Conservation (phyloP, 2,797 vertebrate genomes). For the Galago senegalensis region DNA sequence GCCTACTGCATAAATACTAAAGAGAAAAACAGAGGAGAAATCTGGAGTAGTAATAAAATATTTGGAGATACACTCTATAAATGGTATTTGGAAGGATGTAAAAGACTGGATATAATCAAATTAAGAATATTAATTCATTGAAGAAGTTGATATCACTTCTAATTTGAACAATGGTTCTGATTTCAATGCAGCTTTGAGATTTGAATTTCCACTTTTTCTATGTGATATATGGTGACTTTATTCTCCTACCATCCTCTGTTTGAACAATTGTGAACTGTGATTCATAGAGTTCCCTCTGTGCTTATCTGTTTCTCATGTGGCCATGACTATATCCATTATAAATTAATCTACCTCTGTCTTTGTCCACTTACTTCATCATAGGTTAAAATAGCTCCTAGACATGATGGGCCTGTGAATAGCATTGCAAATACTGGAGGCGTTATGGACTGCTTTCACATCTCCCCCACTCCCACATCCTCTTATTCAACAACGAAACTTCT, state of each 20-base stretch:
- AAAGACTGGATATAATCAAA: background rate
- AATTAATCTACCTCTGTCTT: background rate
- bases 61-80: background rate
- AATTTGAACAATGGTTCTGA: background rate
- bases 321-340: background rate
- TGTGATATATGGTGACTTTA: background rate
- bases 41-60: background rate
- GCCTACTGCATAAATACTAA: background rate
- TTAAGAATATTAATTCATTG: slow-evolving; percentile 44
- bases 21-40: background rate
- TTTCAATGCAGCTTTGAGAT: background rate
- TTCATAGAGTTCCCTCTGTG: background rate
- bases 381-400: background rate
- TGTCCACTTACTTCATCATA: background rate
- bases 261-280: background rate
- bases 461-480: background rate
- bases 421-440: background rate
- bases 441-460: background rate
- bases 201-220: background rate
- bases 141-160: background rate
- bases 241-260: background rate
- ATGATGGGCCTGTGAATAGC: background rate
- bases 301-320: background rate
- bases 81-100: background rate
- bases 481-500: background rate